Evolutionary conservation across 2,888 invertebrate genomes (phyloP).

Genomic region (Chalcosyrphus nemorum): DNA sequence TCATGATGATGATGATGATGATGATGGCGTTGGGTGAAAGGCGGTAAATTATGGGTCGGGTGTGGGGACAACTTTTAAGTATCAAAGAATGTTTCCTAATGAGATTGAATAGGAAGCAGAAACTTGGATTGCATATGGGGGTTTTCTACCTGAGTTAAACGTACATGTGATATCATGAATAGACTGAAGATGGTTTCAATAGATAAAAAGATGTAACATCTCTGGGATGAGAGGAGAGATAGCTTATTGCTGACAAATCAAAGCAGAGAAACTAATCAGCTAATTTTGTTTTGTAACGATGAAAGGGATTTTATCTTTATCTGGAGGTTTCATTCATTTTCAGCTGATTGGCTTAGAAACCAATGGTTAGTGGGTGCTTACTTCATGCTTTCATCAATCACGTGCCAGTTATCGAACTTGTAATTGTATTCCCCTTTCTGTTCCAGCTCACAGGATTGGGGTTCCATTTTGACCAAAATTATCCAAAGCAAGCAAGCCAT

Average conservation of each 20-base stretch:
- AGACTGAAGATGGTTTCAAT: not conserved
- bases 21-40: slow-evolving; percentile 25
- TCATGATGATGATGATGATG: slow-evolving; percentile 61
- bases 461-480: too few relatives aligned
- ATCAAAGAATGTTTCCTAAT: slow-evolving; percentile 68
- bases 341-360: not conserved
- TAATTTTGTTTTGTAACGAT: not conserved
- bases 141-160: not conserved
- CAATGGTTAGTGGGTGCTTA: not conserved
- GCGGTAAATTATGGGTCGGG: slow-evolving; percentile 33
- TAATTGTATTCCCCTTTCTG: too few relatives aligned
- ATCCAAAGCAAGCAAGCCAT: too few relatives aligned
- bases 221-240: not conserved
- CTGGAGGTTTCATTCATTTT: too few relatives aligned
- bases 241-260: not conserved
- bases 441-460: too few relatives aligned
- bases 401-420: too few relatives aligned
- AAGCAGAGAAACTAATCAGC: not conserved
- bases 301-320: too few relatives aligned
- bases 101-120: slow-evolving; percentile 57
- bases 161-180: not conserved
- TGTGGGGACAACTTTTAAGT: slow-evolving; percentile 44
- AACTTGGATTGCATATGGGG: not conserved
- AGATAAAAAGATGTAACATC: slow-evolving; percentile 15
- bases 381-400: too few relatives aligned